Evolutionary conservation across 2,113 vertebrate genomes (phyloP).

Genomic region (human): DNA sequence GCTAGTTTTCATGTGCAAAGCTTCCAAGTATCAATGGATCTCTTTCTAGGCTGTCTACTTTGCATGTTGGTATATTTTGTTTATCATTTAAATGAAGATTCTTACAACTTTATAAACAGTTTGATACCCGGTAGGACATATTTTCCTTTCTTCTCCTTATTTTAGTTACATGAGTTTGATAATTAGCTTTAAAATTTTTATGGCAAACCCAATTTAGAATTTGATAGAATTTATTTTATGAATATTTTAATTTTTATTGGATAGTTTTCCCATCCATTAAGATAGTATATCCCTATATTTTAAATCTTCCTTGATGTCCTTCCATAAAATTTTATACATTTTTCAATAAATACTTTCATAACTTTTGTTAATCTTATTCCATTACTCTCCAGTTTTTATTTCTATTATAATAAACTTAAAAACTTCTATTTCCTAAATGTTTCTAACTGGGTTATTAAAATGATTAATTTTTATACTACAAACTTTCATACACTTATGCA

Average conservation of each 20-base stretch:
- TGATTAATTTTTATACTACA: background rate
- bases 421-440: background rate
- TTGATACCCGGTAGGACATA: background rate
- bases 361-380: background rate
- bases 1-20: background rate
- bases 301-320: background rate
- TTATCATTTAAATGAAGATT: background rate
- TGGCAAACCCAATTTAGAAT: background rate
- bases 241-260: background rate
- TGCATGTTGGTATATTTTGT: background rate
- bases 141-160: background rate
- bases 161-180: background rate
- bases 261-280: background rate
- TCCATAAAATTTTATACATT: background rate
- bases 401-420: background rate
- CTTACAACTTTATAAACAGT: background rate
- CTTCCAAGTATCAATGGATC: background rate
- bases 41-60: background rate
- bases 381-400: background rate
- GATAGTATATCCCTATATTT: background rate
- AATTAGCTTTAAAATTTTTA: background rate
- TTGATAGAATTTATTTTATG: background rate
- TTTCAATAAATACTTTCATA: background rate
- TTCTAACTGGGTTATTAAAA: background rate
- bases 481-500: background rate